Evolutionary conservation across 2,888 invertebrate genomes (phyloP), one percentile per base, ranked within the genome.

Genomic region (Agrotis segetum): DNA sequence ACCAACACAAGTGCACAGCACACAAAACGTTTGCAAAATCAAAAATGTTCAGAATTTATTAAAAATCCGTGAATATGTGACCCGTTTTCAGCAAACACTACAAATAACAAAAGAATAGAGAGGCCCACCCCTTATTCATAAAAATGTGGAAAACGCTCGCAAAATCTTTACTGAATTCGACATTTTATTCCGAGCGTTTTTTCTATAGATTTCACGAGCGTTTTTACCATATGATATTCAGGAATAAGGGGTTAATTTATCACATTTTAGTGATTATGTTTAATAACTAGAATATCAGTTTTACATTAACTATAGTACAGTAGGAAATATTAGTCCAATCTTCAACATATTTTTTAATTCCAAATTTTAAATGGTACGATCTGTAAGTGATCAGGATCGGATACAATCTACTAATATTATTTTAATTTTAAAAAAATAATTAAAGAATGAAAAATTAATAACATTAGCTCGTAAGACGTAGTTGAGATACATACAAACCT

Each of bases 211-310:
- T 62, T 71, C 11, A 16, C 14, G 66, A 60, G 66, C 71, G 62
- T 66, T 82, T 75, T 63, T 19, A 16, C 50, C n/a, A n/a, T 63
- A 29, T 55, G 46, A 34, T 21, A 44, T 77, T 73, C 64, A 79
- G 67, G 68, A 69, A 79, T 62, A 84, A 81, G 63, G 78, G 79
- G 77, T 50, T 71, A 0, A 87, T 89, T 84, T 91, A 91, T 92
- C 93, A 93, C 93, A 91, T 82, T 84, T 87, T 85, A 81, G 91
- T 92, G 92, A 92, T 91, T 88, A 91, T 88, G 85, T 89, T 63
- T 79, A 78, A 47, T 87, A 89, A 79, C 88, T 90, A 88, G 80
- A 86, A 84, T 85, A 89, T 80, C 83, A 77, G 86, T 75, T 84
- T 82, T 58, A 77, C 74, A 74, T 74, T 85, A 82, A 86, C 80